Conservation (phyloP, 2,113 vertebrate species). For the Melanerpes aurifrons region DNA sequence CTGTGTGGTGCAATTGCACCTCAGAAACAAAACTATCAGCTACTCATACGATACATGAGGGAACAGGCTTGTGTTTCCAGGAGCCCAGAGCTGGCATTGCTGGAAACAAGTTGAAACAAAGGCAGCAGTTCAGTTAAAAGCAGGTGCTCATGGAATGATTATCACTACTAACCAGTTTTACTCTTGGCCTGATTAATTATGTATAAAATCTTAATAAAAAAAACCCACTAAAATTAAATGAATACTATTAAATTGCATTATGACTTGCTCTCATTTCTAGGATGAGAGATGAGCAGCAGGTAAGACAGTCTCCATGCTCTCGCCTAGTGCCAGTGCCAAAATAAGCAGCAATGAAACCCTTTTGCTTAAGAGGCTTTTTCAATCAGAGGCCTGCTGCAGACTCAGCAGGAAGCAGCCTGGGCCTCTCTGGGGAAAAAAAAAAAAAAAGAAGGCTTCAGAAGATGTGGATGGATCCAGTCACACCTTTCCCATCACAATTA, state of each 20-base stretch:
- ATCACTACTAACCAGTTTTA: background rate
- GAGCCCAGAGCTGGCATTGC: background rate
- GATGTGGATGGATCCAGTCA: background rate
- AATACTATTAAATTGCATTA: background rate
- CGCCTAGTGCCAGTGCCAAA: background rate
- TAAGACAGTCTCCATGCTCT: background rate
- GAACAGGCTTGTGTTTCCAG: background rate
- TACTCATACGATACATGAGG: background rate
- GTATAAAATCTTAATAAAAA: background rate
- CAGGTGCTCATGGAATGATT: background rate
- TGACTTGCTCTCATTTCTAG: background rate
- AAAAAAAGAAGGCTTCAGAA: background rate
- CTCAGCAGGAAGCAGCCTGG: background rate
- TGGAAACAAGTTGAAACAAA: background rate
- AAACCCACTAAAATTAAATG: background rate
- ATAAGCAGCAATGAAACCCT: rapidly evolving
- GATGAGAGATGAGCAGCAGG: background rate
- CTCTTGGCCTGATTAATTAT: background rate
- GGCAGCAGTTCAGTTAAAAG: background rate
- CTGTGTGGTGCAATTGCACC: background rate
- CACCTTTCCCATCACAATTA: background rate
- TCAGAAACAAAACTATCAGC: background rate
- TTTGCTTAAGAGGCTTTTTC: background rate
- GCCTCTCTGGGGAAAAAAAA: background rate
- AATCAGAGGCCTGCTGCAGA: background rate